These are phyloP conservation scores for Odontamblyopus rebecca DNA, from an alignment of 2,797 vertebrate species.

Conservation along the genomic window DNA sequence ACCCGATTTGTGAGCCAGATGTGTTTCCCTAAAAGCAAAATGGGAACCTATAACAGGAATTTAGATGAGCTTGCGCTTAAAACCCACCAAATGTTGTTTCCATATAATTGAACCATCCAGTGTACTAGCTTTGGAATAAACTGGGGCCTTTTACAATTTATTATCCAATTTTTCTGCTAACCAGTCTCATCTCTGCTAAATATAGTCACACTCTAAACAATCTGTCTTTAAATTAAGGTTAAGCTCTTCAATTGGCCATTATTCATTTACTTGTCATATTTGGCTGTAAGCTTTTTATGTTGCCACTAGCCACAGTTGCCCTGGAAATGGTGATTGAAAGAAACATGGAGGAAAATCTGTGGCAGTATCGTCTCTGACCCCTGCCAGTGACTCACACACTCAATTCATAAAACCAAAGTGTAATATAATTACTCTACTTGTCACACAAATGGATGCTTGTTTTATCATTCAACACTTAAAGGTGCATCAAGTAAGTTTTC, in stretches of 20 bases:
- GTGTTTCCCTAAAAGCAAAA: conserved; percentile 47
- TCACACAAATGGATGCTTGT: neutral
- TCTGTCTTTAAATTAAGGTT: neutral
- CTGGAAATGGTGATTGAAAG: neutral
- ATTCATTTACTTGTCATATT: neutral
- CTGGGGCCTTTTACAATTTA: neutral
- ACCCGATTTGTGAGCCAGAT: conserved; percentile 56
- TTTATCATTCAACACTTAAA: neutral
- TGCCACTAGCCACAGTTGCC: too few species aligned
- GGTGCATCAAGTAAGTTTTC: too few species aligned
- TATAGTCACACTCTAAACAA: neutral
- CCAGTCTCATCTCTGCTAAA: too few species aligned
- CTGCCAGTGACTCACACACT: neutral
- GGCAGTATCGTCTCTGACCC: neutral
- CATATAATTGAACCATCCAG: conserved; percentile 56
- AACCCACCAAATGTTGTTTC: conserved; percentile 57
- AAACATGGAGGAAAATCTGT: neutral
- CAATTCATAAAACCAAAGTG: neutral
- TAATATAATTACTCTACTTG: neutral
- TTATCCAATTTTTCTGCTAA: neutral
- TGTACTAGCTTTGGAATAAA: conserved; percentile 12
- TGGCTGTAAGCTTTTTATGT: neutral
- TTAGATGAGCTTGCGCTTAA: conserved; percentile 44
- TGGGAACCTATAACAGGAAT: conserved; percentile 42
- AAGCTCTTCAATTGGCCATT: neutral